Base-by-base conservation (phyloP, 2,113 vertebrate species). In the Harpagus bidentatus region DNA sequence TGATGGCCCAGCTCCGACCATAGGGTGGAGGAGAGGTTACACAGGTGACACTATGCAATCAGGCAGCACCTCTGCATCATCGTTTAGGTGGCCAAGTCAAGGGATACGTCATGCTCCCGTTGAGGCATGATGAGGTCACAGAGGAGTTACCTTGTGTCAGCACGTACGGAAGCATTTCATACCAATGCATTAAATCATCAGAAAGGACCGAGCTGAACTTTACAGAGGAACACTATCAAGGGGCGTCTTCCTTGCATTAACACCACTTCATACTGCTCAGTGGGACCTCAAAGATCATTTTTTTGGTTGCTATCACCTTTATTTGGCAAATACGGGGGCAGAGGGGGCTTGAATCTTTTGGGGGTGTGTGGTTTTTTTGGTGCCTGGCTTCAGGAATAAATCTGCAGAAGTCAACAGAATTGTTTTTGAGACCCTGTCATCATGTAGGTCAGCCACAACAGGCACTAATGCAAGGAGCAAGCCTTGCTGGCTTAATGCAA, bases 171-270 rank as follows among this genome's bases (percentile, higher is more conserved):
- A 93, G 65, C 56, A 76, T 58, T 91, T 66, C 67, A 70, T 10
- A 80, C 34, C 58, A 77, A 73, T 0, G 4, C 53, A n/a, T 31
- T 45, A 56, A 58, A 47, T n/a, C 58, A 48, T 11, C 1, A 4
- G 42, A 55, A 52, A 88, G 80, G 42, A 67, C n/a, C 1, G 1
- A 66, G 4, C 7, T 14, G 80, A 88, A 62, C 77, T 45, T 72
- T 14, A 15, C 67, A 66, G 26, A 90, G 84, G 78, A 95, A 91
- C 89, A 59, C 74, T 83, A 62, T 20, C 93, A 90, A 95, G 58
- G 53, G 32, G 10, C 0, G 0, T 38, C 82, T 18, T 80, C 45
- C 48, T 62, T 7, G 5, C 16, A 10, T n/a, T 3, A 65, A 21
- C 29, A 72, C 7, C 67, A 20, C 62, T 36, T 71, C 56, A 26